Evolutionary conservation across 2,888 invertebrate genomes (phyloP).

Genomic region (Leucophenga maculata): DNA sequence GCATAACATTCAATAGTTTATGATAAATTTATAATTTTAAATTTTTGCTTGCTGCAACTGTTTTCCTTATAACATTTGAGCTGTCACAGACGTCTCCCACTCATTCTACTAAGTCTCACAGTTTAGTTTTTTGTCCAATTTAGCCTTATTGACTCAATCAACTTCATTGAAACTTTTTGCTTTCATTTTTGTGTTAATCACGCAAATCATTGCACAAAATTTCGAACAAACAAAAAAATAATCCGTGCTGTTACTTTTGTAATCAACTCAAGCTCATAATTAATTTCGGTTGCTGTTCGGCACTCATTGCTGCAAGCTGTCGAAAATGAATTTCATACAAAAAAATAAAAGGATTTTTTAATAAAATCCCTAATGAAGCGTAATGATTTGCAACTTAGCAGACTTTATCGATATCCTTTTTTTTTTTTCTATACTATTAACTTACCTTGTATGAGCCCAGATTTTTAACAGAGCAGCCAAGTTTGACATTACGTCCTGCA

Average conservation of each 20-base stretch:
- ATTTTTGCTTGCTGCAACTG: no score
- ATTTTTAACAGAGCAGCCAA: conserved; percentile 92
- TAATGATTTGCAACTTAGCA: conserved; percentile 1
- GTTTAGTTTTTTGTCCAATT: neutral
- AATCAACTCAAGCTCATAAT: conserved; percentile 11
- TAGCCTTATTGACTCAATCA: conserved; percentile 3
- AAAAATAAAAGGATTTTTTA: neutral
- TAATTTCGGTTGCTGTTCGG: neutral
- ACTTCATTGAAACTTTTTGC: conserved; percentile 1
- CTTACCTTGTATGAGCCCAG: conserved; percentile 91
- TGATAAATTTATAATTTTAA: no score
- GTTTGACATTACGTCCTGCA: conserved; percentile 89
- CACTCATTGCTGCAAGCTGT: neutral
- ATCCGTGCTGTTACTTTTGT: neutral
- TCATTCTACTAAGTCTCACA: no score
- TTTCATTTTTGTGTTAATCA: neutral
- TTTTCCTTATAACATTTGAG: no score
- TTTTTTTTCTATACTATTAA: conserved; percentile 29
- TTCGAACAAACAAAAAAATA: neutral
- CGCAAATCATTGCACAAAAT: conserved; percentile 12
- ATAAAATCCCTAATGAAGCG: conserved; percentile 21
- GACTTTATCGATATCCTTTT: neutral
- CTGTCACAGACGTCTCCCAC: no score
- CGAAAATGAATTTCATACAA: neutral
- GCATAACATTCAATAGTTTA: no score